Evolutionary conservation across 2,113 vertebrate species (phyloP), one percentile per base, ranked within the genome.

Genomic region (Cheirogaleus medius): DNA sequence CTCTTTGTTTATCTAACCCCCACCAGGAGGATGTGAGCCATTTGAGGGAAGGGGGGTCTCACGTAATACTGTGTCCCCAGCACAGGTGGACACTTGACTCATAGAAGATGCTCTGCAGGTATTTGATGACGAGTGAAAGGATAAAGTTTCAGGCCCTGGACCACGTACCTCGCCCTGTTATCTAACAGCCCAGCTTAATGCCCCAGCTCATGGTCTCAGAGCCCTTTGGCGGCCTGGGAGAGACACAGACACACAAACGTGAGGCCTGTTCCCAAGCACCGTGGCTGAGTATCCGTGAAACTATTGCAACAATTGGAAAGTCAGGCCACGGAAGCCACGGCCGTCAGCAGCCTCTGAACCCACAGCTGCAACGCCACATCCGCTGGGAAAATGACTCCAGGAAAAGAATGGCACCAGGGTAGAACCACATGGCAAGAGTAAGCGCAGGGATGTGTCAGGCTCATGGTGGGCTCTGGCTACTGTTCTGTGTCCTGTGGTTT

Each of bases 371-470:
- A 11, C 25, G 29, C 2, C 17, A 6, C 5, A 3, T 2, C 4
- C 52, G 3, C 3, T 1, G 42, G 49, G 25, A 39, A 49, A 85
- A 44, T 7, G 18, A 27, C 1, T 25, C 20, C 6, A 27, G 47
- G 25, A 69, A 49, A 52, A 11, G 4, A 37, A 44, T 5, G 21
- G 13, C 1, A 0, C 49, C 18, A 29, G 39, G 18, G 17, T 3
- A 23, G 71, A 44, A 18, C 13, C 37, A 14, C 25, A 2, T 1
- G 14, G 23, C 8, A 1, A 13, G 2, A 44, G 39, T 2, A 39
- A 86, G 29, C 0, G 0, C 1, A 52, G 39, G 9, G 18, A 15
- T 2, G 1, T 25, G 25, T 39, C 15, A 0, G 6, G 34, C 14
- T 13, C 1, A 23, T 0, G 0, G 39, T 14, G 29, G n/a, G 18